A percentile compares a stretch with the other conserved stretches of the same genome.
phyloP scores from a whole-genome alignment of 1,140 invertebrate genomes.

The Palaemon carinicauda region DNA sequence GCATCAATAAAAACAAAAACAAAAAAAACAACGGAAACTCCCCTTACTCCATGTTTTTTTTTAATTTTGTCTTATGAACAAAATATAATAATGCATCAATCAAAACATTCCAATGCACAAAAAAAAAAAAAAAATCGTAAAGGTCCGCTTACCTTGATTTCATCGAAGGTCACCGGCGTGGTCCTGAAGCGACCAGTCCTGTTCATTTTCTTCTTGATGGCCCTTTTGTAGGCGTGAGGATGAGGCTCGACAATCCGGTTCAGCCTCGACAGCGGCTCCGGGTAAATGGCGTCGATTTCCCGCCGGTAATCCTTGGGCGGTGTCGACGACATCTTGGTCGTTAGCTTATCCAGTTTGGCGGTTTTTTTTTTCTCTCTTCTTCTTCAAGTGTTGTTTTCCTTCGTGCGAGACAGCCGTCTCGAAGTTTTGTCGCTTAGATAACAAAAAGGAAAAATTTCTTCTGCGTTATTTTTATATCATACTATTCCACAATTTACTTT shows the following conservation, averaged over 20 bases:
- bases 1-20: no score
- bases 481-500: no score
- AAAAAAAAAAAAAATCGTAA: not conserved
- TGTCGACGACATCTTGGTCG: slow-evolving; percentile 21
- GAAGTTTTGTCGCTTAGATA: no score
- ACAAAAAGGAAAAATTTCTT: no score
- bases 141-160: slow-evolving; percentile 72
- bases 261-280: slow-evolving; percentile 73
- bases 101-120: not conserved
- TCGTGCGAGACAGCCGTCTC: no score
- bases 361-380: no score
- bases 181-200: slow-evolving; percentile 71
- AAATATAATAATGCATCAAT: not conserved
- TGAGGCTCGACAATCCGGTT: slow-evolving; percentile 61
- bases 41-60: no score
- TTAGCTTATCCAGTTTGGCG: not conserved
- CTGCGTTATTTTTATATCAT: no score
- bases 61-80: not conserved
- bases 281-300: slow-evolving; percentile 77
- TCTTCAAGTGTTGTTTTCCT: no score
- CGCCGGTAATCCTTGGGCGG: slow-evolving; percentile 56
- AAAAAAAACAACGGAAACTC: no score
- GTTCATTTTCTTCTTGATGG: slow-evolving; percentile 69
- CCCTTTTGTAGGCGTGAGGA: slow-evolving; percentile 66
- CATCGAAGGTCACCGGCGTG: slow-evolving; percentile 78